A percentile compares a stretch with the other conserved stretches of the same genome.
These are phyloP conservation scores for Drosophila athabasca DNA, from an alignment of 1,140 invertebrate genomes.

Conservation along the genomic window DNA sequence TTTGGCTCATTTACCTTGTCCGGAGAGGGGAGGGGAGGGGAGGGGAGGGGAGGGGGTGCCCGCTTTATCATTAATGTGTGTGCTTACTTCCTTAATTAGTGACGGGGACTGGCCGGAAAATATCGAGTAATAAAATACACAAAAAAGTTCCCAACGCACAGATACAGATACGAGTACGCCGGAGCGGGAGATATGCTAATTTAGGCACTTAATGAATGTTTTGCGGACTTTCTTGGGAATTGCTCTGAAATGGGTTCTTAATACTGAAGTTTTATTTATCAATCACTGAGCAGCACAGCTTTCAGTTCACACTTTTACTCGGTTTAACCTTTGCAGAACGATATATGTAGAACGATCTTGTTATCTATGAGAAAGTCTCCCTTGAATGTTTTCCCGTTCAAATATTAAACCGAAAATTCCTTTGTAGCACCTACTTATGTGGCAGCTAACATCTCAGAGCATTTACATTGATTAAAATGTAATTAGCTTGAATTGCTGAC, in stretches of 20 bases:
- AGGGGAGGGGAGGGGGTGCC: neutral
- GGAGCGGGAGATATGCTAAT: conserved; percentile 34
- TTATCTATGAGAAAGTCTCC: too few species aligned
- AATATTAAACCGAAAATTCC: too few species aligned
- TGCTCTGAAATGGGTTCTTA: neutral
- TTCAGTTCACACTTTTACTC: too few species aligned
- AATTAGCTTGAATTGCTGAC: conserved; percentile 19
- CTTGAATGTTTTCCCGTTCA: too few species aligned
- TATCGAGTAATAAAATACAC: conserved; percentile 37
- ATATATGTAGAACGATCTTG: too few species aligned
- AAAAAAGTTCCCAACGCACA: conserved; percentile 1
- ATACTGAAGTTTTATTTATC: too few species aligned
- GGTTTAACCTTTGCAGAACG: too few species aligned
- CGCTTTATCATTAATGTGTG: conserved; percentile 50
- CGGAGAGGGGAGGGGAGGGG: conserved; percentile 6
- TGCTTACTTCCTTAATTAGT: conserved; percentile 55
- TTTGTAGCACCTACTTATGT: too few species aligned
- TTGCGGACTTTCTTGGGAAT: conserved; percentile 14
- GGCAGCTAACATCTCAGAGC: too few species aligned
- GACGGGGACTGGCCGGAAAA: conserved; percentile 16
- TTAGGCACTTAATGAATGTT: conserved; percentile 41
- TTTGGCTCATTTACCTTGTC: conserved; percentile 25
- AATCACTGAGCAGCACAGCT: too few species aligned
- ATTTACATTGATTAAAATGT: conserved; percentile 14
- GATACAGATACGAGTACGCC: neutral